Conservation (phyloP, 2,888 invertebrate genomes). For the Papilio elwesi region DNA sequence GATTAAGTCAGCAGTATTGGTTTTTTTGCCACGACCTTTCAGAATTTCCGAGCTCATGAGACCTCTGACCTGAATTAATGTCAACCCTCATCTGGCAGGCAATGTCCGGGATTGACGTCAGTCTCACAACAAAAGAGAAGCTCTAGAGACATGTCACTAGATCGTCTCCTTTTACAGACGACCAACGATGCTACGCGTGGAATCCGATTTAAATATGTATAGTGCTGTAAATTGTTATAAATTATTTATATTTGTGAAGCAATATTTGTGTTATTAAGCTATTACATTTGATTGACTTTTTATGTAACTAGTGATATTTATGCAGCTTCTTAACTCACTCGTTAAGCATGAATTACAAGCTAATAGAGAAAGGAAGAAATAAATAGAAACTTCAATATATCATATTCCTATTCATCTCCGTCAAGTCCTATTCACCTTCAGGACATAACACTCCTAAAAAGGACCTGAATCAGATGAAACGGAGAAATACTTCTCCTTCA, state of each 20-base stretch:
- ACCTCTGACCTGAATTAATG: constrained; percentile 33
- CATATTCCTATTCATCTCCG: too few species aligned
- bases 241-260: neutral
- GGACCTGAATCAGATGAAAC: too few species aligned
- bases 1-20: constrained; percentile 11
- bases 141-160: constrained; percentile 27
- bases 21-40: constrained; percentile 8
- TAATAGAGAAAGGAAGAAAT: too few species aligned
- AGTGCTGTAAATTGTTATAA: neutral
- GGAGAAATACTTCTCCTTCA: too few species aligned
- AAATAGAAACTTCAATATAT: too few species aligned
- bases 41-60: constrained; percentile 28
- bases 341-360: too few species aligned
- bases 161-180: neutral
- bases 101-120: constrained; percentile 32
- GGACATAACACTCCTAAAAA: too few species aligned
- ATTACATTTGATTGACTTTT: too few species aligned
- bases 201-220: neutral
- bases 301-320: too few species aligned
- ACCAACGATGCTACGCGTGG: neutral
- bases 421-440: too few species aligned
- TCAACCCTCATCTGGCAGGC: constrained; percentile 37
- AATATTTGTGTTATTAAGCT: neutral
- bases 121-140: constrained; percentile 21
- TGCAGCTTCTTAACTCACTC: too few species aligned